Evolutionary conservation across 2,113 vertebrate species (phyloP).

Genomic region (Pelmatolapia mariae): DNA sequence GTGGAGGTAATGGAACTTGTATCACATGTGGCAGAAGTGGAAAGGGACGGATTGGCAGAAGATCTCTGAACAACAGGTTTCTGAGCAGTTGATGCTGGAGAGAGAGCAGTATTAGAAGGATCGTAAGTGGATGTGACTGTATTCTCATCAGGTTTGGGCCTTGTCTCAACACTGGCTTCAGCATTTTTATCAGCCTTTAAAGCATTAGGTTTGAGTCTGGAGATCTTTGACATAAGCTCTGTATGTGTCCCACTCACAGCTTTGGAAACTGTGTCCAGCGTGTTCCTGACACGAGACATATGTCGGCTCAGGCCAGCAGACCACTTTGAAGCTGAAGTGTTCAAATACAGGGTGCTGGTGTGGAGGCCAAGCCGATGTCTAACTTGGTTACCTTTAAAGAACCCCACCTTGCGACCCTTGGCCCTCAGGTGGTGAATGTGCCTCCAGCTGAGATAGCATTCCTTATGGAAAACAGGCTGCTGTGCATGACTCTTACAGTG

Average conservation of each 20-base stretch:
- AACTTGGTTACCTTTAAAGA: constrained; percentile 47
- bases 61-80: neutral
- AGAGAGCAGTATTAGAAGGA: neutral
- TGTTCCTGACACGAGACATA: constrained; percentile 88
- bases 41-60: neutral
- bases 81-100: neutral
- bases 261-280: constrained; percentile 87
- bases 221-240: constrained; percentile 83
- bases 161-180: constrained; percentile 40
- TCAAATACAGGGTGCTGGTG: constrained; percentile 72
- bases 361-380: constrained; percentile 61
- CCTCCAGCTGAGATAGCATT: constrained; percentile 31
- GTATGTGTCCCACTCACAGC: constrained; percentile 83
- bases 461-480: constrained; percentile 1
- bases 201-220: constrained; percentile 76
- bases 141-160: constrained; percentile 47
- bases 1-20: constrained; percentile 4
- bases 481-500: constrained; percentile 65
- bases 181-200: constrained; percentile 59
- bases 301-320: constrained; percentile 74
- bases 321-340: constrained; percentile 79
- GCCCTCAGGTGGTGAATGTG: constrained; percentile 59
- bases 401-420: constrained; percentile 60
- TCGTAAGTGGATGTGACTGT: neutral
- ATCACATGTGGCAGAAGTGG: neutral